phyloP scores from a whole-genome alignment of 2,888 invertebrate genomes.

The Ormyrus rosae region DNA sequence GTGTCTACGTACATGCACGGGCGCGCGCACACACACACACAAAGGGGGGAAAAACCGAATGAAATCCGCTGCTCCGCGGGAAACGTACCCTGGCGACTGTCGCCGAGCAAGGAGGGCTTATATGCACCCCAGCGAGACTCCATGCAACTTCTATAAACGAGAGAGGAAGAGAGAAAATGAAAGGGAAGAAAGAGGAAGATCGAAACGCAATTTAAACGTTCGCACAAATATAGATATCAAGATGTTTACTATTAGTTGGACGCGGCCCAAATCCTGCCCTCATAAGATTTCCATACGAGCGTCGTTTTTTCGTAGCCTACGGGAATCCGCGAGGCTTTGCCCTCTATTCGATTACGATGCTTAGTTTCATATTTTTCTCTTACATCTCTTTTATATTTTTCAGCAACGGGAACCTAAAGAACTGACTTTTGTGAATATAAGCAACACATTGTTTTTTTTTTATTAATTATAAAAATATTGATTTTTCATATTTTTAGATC shows the following conservation, averaged over 20 bases:
- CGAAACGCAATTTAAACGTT: conserved; percentile 69
- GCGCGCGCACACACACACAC: background rate
- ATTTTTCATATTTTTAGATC: no score
- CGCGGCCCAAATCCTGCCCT: conserved; percentile 63
- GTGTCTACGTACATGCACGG: background rate
- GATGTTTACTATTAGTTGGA: conserved; percentile 73
- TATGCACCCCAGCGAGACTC: background rate
- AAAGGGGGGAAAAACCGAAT: background rate
- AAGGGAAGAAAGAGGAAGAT: conserved; percentile 54
- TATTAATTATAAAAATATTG: no score
- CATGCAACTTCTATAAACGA: background rate
- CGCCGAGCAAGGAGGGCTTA: background rate
- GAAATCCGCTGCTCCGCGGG: conserved; percentile 16
- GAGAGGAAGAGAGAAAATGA: conserved; percentile 54
- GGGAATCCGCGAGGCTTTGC: conserved; percentile 28
- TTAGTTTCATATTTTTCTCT: background rate
- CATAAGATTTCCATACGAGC: conserved; percentile 65
- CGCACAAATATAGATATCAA: conserved; percentile 71
- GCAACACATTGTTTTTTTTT: no score
- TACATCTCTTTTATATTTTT: no score
- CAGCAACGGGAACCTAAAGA: no score
- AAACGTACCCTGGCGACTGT: conserved; percentile 8
- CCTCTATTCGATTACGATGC: conserved; percentile 39
- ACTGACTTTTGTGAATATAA: no score
- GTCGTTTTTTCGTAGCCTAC: background rate